Conservation (phyloP, 2,888 invertebrate species). For the Amiota communis region DNA sequence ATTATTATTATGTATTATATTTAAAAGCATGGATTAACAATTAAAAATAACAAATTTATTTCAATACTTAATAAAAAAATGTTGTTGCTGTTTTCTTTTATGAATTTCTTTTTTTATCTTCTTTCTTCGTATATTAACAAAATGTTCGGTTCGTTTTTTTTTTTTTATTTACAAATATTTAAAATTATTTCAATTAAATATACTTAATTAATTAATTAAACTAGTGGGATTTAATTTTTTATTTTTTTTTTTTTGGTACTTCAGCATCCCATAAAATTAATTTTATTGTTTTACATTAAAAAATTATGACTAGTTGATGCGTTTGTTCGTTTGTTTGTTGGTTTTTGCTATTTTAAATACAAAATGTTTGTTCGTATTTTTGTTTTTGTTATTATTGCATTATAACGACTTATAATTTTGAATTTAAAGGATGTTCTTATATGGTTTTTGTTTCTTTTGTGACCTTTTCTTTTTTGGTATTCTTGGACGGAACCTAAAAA, state of each 20-base stretch:
- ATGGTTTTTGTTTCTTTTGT: not conserved
- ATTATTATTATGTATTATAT: conserved; percentile 34
- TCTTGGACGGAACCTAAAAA: conserved; percentile 59
- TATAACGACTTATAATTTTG: too few species aligned
- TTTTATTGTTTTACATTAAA: not conserved
- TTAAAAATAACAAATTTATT: conserved; percentile 55
- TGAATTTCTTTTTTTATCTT: conserved; percentile 12
- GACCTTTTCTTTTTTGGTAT: conserved; percentile 6
- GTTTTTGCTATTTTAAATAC: too few species aligned
- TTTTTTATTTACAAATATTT: conserved; percentile 47
- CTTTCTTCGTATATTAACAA: conserved; percentile 46
- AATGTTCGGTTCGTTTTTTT: conserved; percentile 45
- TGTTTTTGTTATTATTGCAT: too few species aligned
- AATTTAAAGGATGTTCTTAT: too few species aligned
- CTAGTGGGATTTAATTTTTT: conserved; percentile 22
- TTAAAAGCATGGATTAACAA: conserved; percentile 57
- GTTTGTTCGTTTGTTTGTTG: conserved; percentile 21
- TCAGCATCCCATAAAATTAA: conserved; percentile 3
- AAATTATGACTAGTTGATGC: conserved; percentile 58
- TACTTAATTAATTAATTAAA: conserved; percentile 48
- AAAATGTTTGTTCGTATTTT: too few species aligned
- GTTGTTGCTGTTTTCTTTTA: conserved; percentile 27
- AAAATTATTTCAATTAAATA: conserved; percentile 45
- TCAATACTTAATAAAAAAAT: conserved; percentile 27
- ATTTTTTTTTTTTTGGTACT: not conserved